A percentile compares a stretch with the other conserved stretches of the same genome.
Evolutionary conservation across 2,888 invertebrate genomes (phyloP).

Genomic region (Chrysodeixis includens): DNA sequence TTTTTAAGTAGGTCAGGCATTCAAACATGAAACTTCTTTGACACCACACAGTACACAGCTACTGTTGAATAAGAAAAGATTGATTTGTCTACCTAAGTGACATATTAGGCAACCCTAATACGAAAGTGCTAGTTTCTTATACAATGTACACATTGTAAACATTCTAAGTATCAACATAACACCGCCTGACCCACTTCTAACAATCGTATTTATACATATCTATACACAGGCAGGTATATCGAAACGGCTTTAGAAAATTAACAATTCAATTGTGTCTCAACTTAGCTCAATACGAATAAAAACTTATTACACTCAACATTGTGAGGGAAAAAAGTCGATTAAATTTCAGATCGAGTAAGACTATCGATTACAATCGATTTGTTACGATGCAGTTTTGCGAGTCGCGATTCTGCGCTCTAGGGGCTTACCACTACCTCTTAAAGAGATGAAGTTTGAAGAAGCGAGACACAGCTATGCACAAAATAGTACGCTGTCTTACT

Average conservation of each 20-base stretch:
- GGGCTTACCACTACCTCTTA: too few species aligned
- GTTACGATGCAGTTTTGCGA: conserved; percentile 53
- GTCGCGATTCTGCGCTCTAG: conserved; percentile 33
- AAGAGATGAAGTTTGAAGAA: too few species aligned
- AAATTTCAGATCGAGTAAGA: conserved; percentile 45
- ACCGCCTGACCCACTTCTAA: conserved; percentile 49
- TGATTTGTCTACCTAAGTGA: not conserved
- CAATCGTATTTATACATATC: conserved; percentile 42
- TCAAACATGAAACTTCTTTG: too few species aligned
- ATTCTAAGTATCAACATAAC: conserved; percentile 40
- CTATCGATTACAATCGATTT: conserved; percentile 51
- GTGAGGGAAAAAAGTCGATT: conserved; percentile 44
- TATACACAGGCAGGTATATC: conserved; percentile 36
- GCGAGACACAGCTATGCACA: too few species aligned
- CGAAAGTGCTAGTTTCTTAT: conserved; percentile 27
- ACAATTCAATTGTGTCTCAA: conserved; percentile 55
- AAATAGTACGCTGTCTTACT: too few species aligned
- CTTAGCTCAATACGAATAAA: conserved; percentile 47
- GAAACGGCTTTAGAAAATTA: conserved; percentile 51
- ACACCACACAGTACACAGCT: too few species aligned
- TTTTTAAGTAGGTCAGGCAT: too few species aligned
- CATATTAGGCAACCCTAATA: conserved; percentile 15
- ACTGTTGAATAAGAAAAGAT: too few species aligned
- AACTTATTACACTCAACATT: conserved; percentile 44
- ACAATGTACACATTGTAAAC: conserved; percentile 46